A percentile compares a stretch with the other conserved stretches of the same genome.
phyloP scores from a whole-genome alignment of 1,140 invertebrate genomes.

The Neuroterus valhalla region DNA sequence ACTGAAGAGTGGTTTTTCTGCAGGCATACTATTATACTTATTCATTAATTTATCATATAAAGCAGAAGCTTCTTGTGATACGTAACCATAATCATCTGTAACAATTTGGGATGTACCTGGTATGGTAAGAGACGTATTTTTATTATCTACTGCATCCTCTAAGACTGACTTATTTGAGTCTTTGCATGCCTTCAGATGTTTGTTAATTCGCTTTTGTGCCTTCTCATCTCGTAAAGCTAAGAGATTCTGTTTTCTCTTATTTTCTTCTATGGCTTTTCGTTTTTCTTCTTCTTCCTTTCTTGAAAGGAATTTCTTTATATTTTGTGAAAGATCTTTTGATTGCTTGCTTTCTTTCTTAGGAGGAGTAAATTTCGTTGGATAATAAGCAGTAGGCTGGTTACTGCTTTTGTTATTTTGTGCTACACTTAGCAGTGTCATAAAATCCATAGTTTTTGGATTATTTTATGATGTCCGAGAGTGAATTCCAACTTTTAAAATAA shows the following conservation, averaged over 20 bases:
- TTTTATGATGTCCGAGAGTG: no score
- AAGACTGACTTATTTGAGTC: constrained; percentile 91
- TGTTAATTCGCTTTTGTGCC: constrained; percentile 81
- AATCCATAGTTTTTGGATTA: no score
- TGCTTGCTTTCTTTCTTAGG: constrained; percentile 86
- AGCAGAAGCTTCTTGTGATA: constrained; percentile 86
- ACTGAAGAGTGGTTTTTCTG: constrained; percentile 75
- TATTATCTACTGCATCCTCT: constrained; percentile 86
- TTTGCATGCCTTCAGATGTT: constrained; percentile 87
- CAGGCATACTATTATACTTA: constrained; percentile 84
- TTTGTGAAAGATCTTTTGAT: constrained; percentile 80
- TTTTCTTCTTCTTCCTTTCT: constrained; percentile 87
- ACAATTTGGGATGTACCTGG: constrained; percentile 84
- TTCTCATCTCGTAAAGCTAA: constrained; percentile 84
- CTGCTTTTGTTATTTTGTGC: no score
- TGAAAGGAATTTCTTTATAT: constrained; percentile 88
- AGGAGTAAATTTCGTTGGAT: constrained; percentile 86
- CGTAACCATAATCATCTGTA: constrained; percentile 93
- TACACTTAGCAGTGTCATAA: no score
- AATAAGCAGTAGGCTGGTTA: constrained; percentile 74
- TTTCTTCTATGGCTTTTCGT: constrained; percentile 79
- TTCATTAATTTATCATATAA: constrained; percentile 90
- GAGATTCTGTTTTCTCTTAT: constrained; percentile 81
- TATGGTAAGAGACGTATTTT: constrained; percentile 84
- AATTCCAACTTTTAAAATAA: no score